These are phyloP conservation scores for Dromiciops gliroides DNA, from an alignment of 2,113 vertebrate genomes.

Conservation along the genomic window DNA sequence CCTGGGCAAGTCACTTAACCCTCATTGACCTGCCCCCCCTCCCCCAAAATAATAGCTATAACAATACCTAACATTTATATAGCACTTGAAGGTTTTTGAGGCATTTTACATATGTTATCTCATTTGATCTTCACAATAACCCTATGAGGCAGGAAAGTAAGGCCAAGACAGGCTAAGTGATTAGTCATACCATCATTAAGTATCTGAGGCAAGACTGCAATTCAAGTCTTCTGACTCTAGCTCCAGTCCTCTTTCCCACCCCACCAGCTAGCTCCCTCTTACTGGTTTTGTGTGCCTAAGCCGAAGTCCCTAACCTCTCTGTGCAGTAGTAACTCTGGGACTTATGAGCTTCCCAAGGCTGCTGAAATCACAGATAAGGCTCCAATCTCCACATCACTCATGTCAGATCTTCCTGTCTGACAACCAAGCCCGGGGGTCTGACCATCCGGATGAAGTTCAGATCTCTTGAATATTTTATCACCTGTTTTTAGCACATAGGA, in stretches of 20 bases:
- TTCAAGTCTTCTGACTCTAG: not conserved
- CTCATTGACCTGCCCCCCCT: too few species aligned
- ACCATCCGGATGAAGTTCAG: not conserved
- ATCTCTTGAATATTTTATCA: not conserved
- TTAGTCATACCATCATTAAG: not conserved
- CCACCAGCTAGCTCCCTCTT: not conserved
- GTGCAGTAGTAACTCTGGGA: not conserved
- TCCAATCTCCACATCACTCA: not conserved
- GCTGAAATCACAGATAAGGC: not conserved
- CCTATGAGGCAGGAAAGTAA: not conserved
- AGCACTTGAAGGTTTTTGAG: not conserved
- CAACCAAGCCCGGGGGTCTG: slow-evolving; percentile 22
- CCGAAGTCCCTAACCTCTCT: not conserved
- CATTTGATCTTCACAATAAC: not conserved
- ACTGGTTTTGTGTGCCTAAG: not conserved
- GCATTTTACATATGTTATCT: not conserved
- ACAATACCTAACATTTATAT: too few species aligned
- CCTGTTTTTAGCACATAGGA: not conserved
- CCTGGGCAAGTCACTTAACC: too few species aligned
- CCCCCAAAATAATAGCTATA: too few species aligned
- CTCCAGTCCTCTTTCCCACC: not conserved
- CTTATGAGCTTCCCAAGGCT: not conserved
- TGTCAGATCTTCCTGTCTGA: not conserved
- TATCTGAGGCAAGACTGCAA: not conserved
- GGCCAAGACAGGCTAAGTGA: not conserved